Base-by-base conservation (phyloP, 2,113 vertebrate species). In the Cygnus buccinator region DNA sequence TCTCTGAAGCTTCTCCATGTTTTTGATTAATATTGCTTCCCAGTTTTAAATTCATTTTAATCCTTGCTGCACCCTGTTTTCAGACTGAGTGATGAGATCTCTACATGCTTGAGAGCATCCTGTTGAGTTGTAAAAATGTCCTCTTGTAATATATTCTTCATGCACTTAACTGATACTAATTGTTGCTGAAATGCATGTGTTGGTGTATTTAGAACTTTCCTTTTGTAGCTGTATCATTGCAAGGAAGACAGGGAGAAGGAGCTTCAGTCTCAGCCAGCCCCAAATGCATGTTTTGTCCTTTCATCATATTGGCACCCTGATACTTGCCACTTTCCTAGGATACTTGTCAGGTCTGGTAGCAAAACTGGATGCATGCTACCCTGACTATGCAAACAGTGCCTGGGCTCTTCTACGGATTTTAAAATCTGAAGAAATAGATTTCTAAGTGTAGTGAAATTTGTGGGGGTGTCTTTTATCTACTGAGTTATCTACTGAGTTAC, bases 271-370 rank as follows among this genome's bases (percentile, higher is more conserved):
- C 23, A 16, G 10, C 20, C 20, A 17, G 29, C 70, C 55, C 26
- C 4, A 22, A 78, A 43, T 11, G 3, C 0, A 13, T 12, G 4
- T 17, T 72, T 35, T 50, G 57, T 44, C 2, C 0, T 23, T 39
- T 48, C 2, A 0, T 17, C 13, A 26, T 52, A 2, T n/a, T 20
- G 37, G 14, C 50, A 28, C 37, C 63, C 28, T 37, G 37, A 6
- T 31, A 8, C 58, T 46, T 22, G 10, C 23, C 23, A 28, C 28
- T 33, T 82, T 62, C 39, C 48, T 48, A 33, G 31, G 20, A 28
- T 4, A 46, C 39, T 41, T 48, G 16, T 41, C 75, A 57, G n/a
- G 31, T 4, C 19, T n/a, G 1, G 0, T 26, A 31, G 50, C 31
- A 23, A 58, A 72, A 11, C 28, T 33, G 44, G 50, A 26, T 26